Base-by-base conservation (phyloP, 92 coral and sea anemone genomes). In the Metridium senile region DNA sequence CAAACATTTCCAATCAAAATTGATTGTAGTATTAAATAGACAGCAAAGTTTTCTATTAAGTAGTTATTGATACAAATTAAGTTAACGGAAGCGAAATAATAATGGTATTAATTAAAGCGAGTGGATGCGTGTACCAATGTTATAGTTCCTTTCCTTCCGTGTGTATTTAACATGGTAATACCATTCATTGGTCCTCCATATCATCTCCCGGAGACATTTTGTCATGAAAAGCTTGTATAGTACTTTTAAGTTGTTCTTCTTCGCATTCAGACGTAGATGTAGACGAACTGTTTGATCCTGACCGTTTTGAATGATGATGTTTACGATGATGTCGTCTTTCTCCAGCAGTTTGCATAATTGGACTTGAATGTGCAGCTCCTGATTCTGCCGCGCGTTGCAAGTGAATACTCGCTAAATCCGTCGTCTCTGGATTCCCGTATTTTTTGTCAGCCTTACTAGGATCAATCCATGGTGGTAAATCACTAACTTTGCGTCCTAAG, bases 401-500 rank as follows among this genome's bases (percentile, higher is more conserved):
- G 45, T 86, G 91, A 58, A 89, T 76, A 29, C 88, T 52, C 19
- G 94, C 91, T 9, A 89, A 72, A 52, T 89, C 91, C 58, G 66
- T 89, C 73, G 74, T 74, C 18, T 62, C 66, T 11, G 94, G 82
- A 57, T 79, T 77, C 3, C 84, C 91, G 71, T 69, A 70, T 13
- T 75, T 73, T 20, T 17, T 46, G 18, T 86, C 80, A 17, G 64
- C 62, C 29, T 72, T 79, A 20, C 72, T 52, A 9, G 93, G 54
- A 29, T 69, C 81, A 61, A 81, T 80, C 97, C 97, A 91, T 18
- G 97, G 97, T 31, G 97, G 97, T 16, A 88, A 53, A 11, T 84
- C 88, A 35, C 97, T 91, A 17, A 91, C 97, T 30, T 91, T 91
- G 25, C 97, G 80, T 11, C 97, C 97, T 33, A 91, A 82, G 65